Base-by-base conservation (phyloP, 2,888 invertebrate species). In the Keiferia lycopersicella region DNA sequence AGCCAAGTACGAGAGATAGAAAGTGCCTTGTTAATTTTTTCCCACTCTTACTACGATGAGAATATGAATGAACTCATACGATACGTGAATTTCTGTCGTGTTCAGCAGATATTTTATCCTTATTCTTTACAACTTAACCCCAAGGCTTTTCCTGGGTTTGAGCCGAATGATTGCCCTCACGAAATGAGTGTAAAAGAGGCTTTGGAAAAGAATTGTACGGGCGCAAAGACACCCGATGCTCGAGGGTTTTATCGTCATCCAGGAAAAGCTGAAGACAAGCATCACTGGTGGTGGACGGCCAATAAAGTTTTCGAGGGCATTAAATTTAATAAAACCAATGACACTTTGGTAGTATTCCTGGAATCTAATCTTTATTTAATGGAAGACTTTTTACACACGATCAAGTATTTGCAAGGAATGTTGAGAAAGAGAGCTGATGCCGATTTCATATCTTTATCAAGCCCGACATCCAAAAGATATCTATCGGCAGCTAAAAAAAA, bases 221-320 rank as follows among this genome's bases (percentile, higher is more conserved):
- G 81, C 4, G 79, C 74, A 11, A 66, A 62, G 26, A 72, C 64
- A n/a, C 78, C 80, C 39, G 83, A 86, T 61, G 68, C 77, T 61
- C 76, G 78, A 48, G 82, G 82, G 0, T 73, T 66, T 38, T 82
- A 77, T 57, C 77, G 84, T 59, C 69, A 82, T 14, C 81, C 84
- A 16, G 39, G 45, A 16, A 16, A 67, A 12, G 68, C 78, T 11
- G 77, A 82, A 71, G 74, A 61, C 26, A 87, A 87, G 68, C 84
- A 83, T 66, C 78, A 76, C 58, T 86, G 85, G 86, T 87, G 87
- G 87, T 87, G 87, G 87, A 84, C 86, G 11, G 76, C 81, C 3
- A 86, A 86, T 68, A 78, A 69, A 60, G 74, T 86, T 34, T 87
- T 87, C 65, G 84, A 83, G 66, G 73, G 72, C 62, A 59, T 84